Evolutionary conservation across 2,113 vertebrate species (phyloP).

Genomic region (Leucosticte australis): DNA sequence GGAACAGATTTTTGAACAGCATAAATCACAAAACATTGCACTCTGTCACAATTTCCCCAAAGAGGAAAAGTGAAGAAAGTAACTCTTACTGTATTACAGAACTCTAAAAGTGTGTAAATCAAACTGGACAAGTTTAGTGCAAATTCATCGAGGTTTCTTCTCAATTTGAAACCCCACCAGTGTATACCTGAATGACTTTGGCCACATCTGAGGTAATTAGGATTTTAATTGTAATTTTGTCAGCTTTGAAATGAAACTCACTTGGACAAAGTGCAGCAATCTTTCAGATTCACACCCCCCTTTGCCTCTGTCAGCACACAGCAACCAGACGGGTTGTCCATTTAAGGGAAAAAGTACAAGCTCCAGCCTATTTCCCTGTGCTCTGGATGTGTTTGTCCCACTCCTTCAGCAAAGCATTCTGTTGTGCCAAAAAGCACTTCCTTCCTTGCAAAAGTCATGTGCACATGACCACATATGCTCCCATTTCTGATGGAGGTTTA

Average conservation of each 20-base stretch:
- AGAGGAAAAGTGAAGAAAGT: slow-evolving; percentile 57
- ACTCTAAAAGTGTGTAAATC: not conserved
- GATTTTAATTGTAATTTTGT: slow-evolving; percentile 11
- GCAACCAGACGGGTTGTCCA: not conserved
- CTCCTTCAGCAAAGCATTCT: not conserved
- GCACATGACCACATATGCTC: rapidly evolving
- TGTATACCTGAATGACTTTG: not conserved
- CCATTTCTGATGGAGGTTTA: not conserved
- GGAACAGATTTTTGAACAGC: slow-evolving; percentile 1
- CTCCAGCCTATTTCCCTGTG: slow-evolving; percentile 45
- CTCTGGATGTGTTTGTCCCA: slow-evolving; percentile 31
- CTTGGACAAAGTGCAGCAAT: not conserved
- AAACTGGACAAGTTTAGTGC: not conserved
- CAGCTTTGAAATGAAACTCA: slow-evolving; percentile 23
- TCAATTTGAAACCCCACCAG: not conserved
- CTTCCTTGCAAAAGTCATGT: not conserved
- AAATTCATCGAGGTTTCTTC: not conserved
- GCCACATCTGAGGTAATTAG: not conserved
- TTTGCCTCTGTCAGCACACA: slow-evolving; percentile 22
- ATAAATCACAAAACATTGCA: slow-evolving; percentile 53
- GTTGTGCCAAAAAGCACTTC: slow-evolving; percentile 14
- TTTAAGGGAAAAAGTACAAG: slow-evolving; percentile 67
- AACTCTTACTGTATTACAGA: not conserved
- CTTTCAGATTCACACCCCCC: not conserved
- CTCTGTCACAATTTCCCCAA: slow-evolving; percentile 53